These are phyloP conservation scores for Diarsia dahlii DNA, from an alignment of 2,888 invertebrate genomes.

Conservation along the genomic window DNA sequence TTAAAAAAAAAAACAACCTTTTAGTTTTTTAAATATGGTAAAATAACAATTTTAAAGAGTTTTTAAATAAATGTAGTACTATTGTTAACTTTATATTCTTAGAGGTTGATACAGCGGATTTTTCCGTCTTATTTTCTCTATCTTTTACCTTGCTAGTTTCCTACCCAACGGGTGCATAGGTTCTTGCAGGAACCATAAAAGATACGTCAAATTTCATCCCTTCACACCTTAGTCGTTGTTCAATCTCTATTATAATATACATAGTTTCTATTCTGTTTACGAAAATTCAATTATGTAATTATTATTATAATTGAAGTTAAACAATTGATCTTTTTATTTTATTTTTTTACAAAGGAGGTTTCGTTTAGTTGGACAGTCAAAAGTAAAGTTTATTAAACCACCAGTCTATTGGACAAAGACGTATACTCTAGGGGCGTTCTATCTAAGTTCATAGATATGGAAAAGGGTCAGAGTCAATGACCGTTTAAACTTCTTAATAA, in stretches of 20 bases:
- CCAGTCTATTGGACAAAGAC: neutral
- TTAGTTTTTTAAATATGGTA: neutral
- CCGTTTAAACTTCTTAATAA: slow-evolving; percentile 12
- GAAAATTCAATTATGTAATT: too few species aligned
- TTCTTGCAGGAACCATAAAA: too few species aligned
- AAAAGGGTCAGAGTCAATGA: slow-evolving; percentile 1
- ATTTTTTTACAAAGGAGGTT: too few species aligned
- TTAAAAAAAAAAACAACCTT: neutral
- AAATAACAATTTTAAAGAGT: neutral
- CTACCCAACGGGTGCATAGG: too few species aligned
- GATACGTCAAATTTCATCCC: too few species aligned
- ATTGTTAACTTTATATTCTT: neutral
- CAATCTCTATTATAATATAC: too few species aligned
- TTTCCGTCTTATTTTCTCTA: neutral
- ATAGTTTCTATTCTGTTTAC: too few species aligned
- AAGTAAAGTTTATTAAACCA: neutral
- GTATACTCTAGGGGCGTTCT: neutral
- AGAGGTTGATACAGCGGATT: neutral
- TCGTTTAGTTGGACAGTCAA: neutral
- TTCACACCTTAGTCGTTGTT: too few species aligned
- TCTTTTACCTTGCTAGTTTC: too few species aligned
- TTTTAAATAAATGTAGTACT: neutral
- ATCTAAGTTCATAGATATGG: neutral
- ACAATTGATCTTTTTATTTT: too few species aligned
- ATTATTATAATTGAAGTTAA: too few species aligned